Conservation (phyloP, 2,797 vertebrate species). For the Sebastes variabilis region DNA sequence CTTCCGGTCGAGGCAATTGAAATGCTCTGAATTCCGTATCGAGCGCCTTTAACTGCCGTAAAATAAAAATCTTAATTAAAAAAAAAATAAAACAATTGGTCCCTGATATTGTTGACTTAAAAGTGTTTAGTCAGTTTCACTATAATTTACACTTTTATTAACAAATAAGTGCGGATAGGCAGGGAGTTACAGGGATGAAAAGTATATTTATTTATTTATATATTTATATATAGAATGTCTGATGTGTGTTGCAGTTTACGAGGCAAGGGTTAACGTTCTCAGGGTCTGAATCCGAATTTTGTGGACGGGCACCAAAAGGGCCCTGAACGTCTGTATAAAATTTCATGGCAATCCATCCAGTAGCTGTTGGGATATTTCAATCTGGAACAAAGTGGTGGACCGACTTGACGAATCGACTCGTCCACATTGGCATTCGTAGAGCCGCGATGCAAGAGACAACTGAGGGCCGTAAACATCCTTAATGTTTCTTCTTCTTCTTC, state of each 20-base stretch:
- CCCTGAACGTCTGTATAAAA: background rate
- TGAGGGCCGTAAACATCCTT: background rate
- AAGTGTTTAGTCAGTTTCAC: too few species aligned
- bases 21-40: too few species aligned
- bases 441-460: background rate
- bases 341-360: background rate
- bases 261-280: too few species aligned
- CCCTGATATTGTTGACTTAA: too few species aligned
- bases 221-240: too few species aligned
- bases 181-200: too few species aligned
- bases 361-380: background rate
- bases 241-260: too few species aligned
- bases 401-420: background rate
- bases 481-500: background rate
- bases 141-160: too few species aligned
- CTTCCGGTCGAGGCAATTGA: too few species aligned
- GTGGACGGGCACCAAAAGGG: background rate
- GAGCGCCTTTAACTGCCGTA: too few species aligned
- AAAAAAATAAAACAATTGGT: fast-evolving
- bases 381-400: background rate
- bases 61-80: too few species aligned
- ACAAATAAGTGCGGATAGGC: fast-evolving
- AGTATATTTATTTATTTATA: too few species aligned
- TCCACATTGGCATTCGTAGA: background rate
- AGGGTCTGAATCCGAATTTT: background rate